phyloP scores from a whole-genome alignment of 2,113 vertebrate species.

The Lophochroa leadbeateri region DNA sequence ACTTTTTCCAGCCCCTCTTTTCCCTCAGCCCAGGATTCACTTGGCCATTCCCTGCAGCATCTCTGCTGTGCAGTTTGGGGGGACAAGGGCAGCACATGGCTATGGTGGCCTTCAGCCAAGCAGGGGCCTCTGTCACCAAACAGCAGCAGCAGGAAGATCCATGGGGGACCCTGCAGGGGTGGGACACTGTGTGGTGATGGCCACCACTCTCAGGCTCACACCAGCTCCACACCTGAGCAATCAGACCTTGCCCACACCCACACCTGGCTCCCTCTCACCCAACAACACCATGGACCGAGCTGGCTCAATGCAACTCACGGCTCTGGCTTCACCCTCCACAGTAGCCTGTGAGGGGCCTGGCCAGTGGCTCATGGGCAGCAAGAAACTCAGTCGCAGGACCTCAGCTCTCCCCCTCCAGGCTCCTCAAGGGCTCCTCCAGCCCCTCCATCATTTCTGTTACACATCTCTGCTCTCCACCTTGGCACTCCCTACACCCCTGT shows the following conservation, averaged over 20 bases:
- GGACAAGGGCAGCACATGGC: not conserved
- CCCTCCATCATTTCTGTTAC: not conserved
- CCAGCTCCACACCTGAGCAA: rapidly evolving
- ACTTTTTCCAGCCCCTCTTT: not conserved
- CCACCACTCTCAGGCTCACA: rapidly evolving
- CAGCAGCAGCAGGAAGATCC: rapidly evolving
- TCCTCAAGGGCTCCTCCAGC: not conserved
- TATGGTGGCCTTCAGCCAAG: not conserved
- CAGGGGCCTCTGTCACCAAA: not conserved
- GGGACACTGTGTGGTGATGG: rapidly evolving
- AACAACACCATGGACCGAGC: rapidly evolving
- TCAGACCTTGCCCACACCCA: rapidly evolving
- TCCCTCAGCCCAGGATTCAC: not conserved
- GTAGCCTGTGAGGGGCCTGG: not conserved
- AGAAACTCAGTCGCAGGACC: not conserved
- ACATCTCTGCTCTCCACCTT: not conserved
- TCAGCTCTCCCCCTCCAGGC: not conserved
- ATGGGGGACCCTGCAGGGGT: not conserved
- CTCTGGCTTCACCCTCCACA: rapidly evolving
- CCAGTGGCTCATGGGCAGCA: rapidly evolving
- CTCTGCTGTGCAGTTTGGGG: not conserved
- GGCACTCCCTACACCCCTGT: not conserved
- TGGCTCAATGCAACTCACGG: rapidly evolving
- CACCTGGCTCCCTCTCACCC: rapidly evolving
- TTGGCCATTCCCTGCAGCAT: not conserved